A percentile compares a stretch with the other conserved stretches of the same genome.
Conservation (phyloP, 1,140 invertebrate genomes). For the Aphelinus atriplicis region DNA sequence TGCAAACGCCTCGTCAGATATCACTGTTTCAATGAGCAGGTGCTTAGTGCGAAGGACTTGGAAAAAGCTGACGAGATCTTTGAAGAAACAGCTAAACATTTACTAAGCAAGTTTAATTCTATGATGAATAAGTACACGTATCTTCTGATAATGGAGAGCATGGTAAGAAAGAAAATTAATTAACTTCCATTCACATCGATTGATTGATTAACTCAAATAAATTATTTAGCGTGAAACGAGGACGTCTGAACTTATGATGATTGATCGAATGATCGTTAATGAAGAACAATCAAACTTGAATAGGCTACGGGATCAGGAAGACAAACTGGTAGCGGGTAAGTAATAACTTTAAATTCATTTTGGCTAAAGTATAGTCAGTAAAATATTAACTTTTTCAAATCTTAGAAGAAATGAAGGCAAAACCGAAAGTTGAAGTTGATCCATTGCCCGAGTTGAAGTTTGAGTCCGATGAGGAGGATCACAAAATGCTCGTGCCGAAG, state of each 20-base stretch:
- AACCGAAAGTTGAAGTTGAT: neutral
- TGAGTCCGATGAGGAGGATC: slow-evolving; percentile 55
- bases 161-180: slow-evolving; percentile 69
- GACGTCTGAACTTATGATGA: slow-evolving; percentile 78
- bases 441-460: slow-evolving; percentile 30
- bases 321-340: slow-evolving; percentile 59
- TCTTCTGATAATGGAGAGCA: slow-evolving; percentile 84
- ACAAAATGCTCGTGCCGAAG: slow-evolving; percentile 60
- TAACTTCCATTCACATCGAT: slow-evolving; percentile 20
- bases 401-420: slow-evolving; percentile 14
- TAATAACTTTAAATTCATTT: slow-evolving; percentile 12
- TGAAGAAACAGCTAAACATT: slow-evolving; percentile 76
- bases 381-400: neutral
- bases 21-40: slow-evolving; percentile 81
- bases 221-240: slow-evolving; percentile 70
- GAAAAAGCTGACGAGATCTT: slow-evolving; percentile 82
- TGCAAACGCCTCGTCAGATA: slow-evolving; percentile 83
- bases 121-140: slow-evolving; percentile 84
- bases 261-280: slow-evolving; percentile 75
- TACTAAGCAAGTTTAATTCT: slow-evolving; percentile 78
- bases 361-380: neutral
- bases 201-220: slow-evolving; percentile 28
- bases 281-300: slow-evolving; percentile 73
- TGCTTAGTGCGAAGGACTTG: slow-evolving; percentile 73
- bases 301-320: slow-evolving; percentile 65